Conservation (phyloP, 1,140 invertebrate species). For the Drosophila paulistorum region DNA sequence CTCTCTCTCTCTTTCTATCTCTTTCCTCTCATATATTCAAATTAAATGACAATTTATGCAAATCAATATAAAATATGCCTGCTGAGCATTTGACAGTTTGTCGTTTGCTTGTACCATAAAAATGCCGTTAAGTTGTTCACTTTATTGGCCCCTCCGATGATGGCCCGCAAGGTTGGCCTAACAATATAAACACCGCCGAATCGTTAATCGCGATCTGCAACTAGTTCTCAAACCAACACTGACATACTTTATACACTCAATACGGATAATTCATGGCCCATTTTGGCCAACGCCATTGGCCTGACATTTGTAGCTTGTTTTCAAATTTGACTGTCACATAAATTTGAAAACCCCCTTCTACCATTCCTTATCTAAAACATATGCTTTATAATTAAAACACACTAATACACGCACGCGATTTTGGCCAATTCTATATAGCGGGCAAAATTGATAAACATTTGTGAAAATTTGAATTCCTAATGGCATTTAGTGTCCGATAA, state of each 20-base stretch:
- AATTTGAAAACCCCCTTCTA: slow-evolving; percentile 49
- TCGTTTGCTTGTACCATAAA: slow-evolving; percentile 62
- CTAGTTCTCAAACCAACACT: slow-evolving; percentile 23
- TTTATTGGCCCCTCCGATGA: slow-evolving; percentile 56
- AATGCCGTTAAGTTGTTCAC: slow-evolving; percentile 66
- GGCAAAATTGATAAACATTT: slow-evolving; percentile 53
- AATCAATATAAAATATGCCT: slow-evolving; percentile 56
- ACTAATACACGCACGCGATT: slow-evolving; percentile 8
- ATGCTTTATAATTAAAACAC: slow-evolving; percentile 23
- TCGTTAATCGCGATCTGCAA: slow-evolving; percentile 37
- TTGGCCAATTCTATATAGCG: slow-evolving; percentile 46
- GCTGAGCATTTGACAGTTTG: slow-evolving; percentile 67
- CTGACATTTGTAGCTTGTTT: slow-evolving; percentile 76
- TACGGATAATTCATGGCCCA: slow-evolving; percentile 67
- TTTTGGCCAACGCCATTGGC: slow-evolving; percentile 60
- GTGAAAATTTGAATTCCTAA: slow-evolving; percentile 76
- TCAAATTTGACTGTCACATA: slow-evolving; percentile 75
- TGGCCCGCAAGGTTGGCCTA: slow-evolving; percentile 23
- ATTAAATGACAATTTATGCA: slow-evolving; percentile 69
- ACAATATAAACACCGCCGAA: slow-evolving; percentile 7
- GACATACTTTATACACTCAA: slow-evolving; percentile 8
- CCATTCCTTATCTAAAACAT: background rate
- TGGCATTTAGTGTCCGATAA: slow-evolving; percentile 78
- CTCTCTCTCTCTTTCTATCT: too few species aligned
- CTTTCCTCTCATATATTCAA: slow-evolving; percentile 60